Base-by-base conservation (phyloP, 2,113 vertebrate genomes). In the Egretta garzetta region DNA sequence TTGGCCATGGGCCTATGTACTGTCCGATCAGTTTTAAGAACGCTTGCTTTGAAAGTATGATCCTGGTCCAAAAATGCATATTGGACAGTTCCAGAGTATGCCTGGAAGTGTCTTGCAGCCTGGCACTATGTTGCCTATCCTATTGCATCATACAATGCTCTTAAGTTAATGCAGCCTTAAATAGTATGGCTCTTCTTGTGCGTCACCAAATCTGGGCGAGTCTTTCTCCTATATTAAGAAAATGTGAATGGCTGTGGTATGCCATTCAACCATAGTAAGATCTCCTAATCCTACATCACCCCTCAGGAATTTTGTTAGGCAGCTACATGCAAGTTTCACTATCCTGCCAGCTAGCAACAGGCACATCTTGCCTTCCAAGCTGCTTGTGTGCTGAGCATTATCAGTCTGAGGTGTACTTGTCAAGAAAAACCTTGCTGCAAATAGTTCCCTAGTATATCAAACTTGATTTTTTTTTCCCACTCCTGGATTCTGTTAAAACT, bases 241-340 rank as follows among this genome's bases (percentile, higher is more conserved):
- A 89, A 86, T 3, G 0, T 64, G 62, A 86, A 50, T 89, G 68
- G 58, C 64, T 55, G 7, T 58, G 41, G n/a, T 80, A 66, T 70
- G 91, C 41, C 82, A 74, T 88, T 92, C 86, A 93, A 5, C 32
- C 32, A 5, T 10, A 68, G 27, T 80, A 72, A 73, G 50, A 70
- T 73, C 49, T 93, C 60, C 49, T 86, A 83, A 93, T 94, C 63
- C 59, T 90, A 15, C 59, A n/a, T 95, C 79, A 88, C 41, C 63
- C 55, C 33, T 86, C 45, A 53, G 55, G 63, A 83, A 86, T 86
- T 72, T 49, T 76, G 35, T 82, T 90, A 76, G 35, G 75, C 39
- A 64, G 33, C 72, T 94, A 37, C 28, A 22, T 14, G 23, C 33
- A 93, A 56, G 79, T 73, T 86, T 86, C 35, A 10, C 62, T 56